Evolutionary conservation across 1,140 invertebrate species (phyloP).

Genomic region (Leptinotarsa undecemlineata): DNA sequence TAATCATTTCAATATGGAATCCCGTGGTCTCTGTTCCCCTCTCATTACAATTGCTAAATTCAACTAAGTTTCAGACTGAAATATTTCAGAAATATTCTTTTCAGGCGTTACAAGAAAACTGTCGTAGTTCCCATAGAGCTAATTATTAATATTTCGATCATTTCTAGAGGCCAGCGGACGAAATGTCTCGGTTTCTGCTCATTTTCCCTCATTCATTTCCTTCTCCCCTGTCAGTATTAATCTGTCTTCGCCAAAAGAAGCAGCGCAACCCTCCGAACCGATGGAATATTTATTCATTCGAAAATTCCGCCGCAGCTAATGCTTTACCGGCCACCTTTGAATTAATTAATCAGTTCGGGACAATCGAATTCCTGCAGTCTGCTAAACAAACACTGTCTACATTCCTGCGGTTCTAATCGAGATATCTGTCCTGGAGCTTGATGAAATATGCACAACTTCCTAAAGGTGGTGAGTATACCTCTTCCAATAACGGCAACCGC

Average conservation of each 20-base stretch:
- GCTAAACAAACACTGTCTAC: constrained; percentile 38
- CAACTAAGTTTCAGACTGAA: too few species aligned
- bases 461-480: not conserved
- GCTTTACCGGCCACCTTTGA: constrained; percentile 25
- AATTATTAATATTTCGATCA: too few species aligned
- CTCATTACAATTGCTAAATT: too few species aligned
- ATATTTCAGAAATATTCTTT: too few species aligned
- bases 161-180: too few species aligned
- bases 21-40: too few species aligned
- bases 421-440: constrained; percentile 32
- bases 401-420: constrained; percentile 38
- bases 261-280: not conserved
- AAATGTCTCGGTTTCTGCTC: too few species aligned
- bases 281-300: constrained; percentile 35
- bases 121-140: too few species aligned
- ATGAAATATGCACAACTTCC: constrained; percentile 37
- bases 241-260: not conserved
- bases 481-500: not conserved
- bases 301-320: constrained; percentile 25
- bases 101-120: too few species aligned
- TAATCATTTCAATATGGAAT: too few species aligned
- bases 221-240: not conserved
- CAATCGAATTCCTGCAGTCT: constrained; percentile 39
- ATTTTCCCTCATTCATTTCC: not conserved
- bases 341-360: constrained; percentile 40